Evolutionary conservation across 2,888 invertebrate species (phyloP).

Genomic region (Papilio gigon): DNA sequence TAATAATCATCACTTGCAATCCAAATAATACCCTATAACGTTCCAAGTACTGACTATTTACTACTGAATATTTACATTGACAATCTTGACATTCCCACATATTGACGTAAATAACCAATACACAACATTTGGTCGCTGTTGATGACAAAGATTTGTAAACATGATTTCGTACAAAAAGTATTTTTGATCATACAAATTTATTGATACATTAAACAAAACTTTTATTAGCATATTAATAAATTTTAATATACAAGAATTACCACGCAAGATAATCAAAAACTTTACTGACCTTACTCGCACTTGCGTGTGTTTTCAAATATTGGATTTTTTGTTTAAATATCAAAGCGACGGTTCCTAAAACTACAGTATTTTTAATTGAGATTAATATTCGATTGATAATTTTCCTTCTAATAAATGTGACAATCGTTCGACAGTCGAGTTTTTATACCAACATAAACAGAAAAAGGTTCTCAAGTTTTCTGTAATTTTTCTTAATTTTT

Average conservation of each 20-base stretch:
- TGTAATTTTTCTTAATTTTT: too few relatives aligned
- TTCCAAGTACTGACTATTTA: neutral
- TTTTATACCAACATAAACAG: too few relatives aligned
- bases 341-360: too few relatives aligned
- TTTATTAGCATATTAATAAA: neutral
- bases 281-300: neutral
- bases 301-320: neutral
- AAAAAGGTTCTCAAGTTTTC: too few relatives aligned
- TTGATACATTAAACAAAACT: neutral
- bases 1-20: neutral
- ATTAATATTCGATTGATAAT: too few relatives aligned
- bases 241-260: neutral
- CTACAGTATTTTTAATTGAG: too few relatives aligned
- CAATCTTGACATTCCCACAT: neutral
- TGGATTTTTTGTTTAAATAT: too few relatives aligned
- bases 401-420: too few relatives aligned
- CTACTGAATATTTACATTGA: too few relatives aligned
- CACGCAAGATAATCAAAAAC: neutral
- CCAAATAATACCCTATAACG: neutral
- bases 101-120: neutral
- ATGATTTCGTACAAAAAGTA: neutral
- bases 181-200: neutral
- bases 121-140: neutral
- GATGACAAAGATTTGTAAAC: neutral
- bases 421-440: too few relatives aligned